A percentile compares a stretch with the other conserved stretches of the same genome.
Conservation (phyloP, 2,113 vertebrate genomes). For the Leptosomus discolor region DNA sequence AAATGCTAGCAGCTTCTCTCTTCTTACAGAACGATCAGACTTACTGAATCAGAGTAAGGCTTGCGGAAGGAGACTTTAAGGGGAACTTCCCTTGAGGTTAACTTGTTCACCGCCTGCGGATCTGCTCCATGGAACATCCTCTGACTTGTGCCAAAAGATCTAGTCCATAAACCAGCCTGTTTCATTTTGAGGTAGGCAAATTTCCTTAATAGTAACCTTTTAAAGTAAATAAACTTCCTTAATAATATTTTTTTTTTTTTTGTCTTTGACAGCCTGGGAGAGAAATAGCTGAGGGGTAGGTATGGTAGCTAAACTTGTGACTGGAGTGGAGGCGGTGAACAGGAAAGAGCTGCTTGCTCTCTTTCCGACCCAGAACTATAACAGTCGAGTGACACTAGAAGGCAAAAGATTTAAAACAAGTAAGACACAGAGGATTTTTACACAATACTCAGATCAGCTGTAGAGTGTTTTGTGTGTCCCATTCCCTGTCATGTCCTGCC, state of each 20-base stretch:
- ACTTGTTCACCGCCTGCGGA: neutral
- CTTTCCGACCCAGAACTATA: neutral
- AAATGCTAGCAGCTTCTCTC: neutral
- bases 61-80: neutral
- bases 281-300: neutral
- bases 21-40: neutral
- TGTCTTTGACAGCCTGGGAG: neutral
- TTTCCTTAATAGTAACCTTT: neutral
- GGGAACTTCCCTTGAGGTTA: neutral
- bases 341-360: neutral
- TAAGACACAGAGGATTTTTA: neutral
- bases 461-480: fast-evolving
- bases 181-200: neutral
- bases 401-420: neutral
- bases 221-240: neutral
- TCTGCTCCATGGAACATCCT: neutral
- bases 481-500: too few species aligned
- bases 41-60: neutral
- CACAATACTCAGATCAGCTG: neutral
- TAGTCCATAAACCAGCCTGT: neutral
- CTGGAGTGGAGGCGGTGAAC: neutral
- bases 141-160: neutral
- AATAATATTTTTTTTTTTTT: neutral
- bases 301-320: neutral
- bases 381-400: neutral